phyloP scores from a whole-genome alignment of 2,797 vertebrate genomes.

The Octomys mimax region DNA sequence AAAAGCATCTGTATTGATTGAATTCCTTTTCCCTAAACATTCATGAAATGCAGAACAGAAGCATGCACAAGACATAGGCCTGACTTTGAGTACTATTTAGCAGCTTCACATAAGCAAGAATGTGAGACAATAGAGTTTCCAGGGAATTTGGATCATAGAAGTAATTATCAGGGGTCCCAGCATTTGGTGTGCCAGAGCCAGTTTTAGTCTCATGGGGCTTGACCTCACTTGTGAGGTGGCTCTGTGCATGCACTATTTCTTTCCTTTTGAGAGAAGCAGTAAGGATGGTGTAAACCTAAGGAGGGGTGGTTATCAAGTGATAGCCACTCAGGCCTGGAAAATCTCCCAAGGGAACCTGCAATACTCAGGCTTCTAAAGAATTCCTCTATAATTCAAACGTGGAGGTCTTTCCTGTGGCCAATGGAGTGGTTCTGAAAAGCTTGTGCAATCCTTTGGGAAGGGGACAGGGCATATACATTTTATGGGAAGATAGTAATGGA shows the following conservation, averaged over 20 bases:
- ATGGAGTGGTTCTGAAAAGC: slow-evolving; percentile 48
- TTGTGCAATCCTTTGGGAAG: background rate
- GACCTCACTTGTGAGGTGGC: slow-evolving; percentile 9
- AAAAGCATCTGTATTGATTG: slow-evolving; percentile 10
- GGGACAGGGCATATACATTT: slow-evolving; percentile 4
- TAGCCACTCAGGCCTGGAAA: background rate
- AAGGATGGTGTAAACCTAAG: slow-evolving; percentile 19
- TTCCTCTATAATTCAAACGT: background rate
- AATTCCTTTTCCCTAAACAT: slow-evolving; percentile 19
- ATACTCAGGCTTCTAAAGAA: slow-evolving; percentile 34
- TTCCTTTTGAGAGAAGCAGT: slow-evolving; percentile 13
- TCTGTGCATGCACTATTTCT: background rate
- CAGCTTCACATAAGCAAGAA: slow-evolving; percentile 29
- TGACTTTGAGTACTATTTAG: slow-evolving; percentile 52
- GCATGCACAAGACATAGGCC: background rate
- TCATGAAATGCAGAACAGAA: background rate
- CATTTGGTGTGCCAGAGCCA: background rate
- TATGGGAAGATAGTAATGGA: slow-evolving; percentile 8
- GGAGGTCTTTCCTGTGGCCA: slow-evolving; percentile 43
- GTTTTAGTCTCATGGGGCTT: background rate
- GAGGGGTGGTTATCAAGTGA: slow-evolving; percentile 5
- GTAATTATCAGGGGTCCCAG: slow-evolving; percentile 29
- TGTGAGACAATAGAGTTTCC: slow-evolving; percentile 1
- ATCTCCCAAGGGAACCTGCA: slow-evolving; percentile 7
- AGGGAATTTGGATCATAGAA: slow-evolving; percentile 27